phyloP scores from a whole-genome alignment of 2,797 vertebrate species.

The Sebastes oblongus region DNA sequence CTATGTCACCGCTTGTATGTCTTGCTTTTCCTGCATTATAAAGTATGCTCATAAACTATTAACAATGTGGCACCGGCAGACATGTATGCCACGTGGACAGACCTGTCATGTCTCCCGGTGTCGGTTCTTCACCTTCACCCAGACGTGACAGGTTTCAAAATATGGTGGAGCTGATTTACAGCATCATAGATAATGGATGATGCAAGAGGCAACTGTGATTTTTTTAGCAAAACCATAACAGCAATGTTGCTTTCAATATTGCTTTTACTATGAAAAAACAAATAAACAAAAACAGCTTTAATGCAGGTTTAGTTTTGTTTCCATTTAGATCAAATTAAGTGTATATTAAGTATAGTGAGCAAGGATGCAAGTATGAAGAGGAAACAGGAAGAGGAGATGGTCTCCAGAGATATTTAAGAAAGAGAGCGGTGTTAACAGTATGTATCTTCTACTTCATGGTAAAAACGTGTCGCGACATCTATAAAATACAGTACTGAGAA shows the following conservation, averaged over 20 bases:
- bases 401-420: conserved; percentile 42
- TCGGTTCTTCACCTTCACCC: neutral
- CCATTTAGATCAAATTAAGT: neutral
- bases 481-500: conserved; percentile 31
- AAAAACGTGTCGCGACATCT: conserved; percentile 8
- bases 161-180: neutral
- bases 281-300: neutral
- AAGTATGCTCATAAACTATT: conserved; percentile 13
- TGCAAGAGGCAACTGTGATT: neutral
- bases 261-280: neutral
- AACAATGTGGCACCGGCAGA: neutral
- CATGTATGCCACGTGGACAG: neutral
- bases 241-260: neutral
- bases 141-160: neutral
- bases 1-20: neutral
- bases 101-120: neutral
- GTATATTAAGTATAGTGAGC: neutral
- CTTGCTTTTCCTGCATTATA: conserved; percentile 17
- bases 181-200: neutral
- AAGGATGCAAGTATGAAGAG: conserved; percentile 10
- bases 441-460: conserved; percentile 27
- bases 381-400: neutral
- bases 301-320: neutral
- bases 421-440: conserved; percentile 22
- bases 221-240: neutral